Conservation (phyloP, 2,888 invertebrate species). For the Neoascia interrupta region DNA sequence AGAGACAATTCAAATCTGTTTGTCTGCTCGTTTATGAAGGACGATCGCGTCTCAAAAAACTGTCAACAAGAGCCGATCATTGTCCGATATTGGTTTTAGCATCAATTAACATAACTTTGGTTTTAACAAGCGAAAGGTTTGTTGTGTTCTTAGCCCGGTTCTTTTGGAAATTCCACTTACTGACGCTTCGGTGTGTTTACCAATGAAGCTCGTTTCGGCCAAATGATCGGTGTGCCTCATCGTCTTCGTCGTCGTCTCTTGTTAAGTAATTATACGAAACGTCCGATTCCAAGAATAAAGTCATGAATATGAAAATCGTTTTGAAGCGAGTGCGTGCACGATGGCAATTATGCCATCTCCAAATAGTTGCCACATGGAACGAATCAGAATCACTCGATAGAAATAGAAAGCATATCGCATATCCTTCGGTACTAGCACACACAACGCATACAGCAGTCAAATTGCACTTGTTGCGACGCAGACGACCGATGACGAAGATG, state of each 20-base stretch:
- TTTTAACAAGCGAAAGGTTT: conserved; percentile 65
- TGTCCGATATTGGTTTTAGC: conserved; percentile 64
- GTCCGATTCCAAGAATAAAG: conserved; percentile 58
- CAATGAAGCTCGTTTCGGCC: conserved; percentile 40
- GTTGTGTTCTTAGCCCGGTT: conserved; percentile 44
- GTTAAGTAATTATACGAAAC: conserved; percentile 63
- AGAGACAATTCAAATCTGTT: no score
- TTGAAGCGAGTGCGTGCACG: conserved; percentile 48
- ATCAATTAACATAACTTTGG: conserved; percentile 68
- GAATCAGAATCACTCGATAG: conserved; percentile 58
- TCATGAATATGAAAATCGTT: conserved; percentile 65
- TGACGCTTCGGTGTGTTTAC: conserved; percentile 48
- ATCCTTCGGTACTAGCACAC: conserved; percentile 59
- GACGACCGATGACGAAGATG: conserved; percentile 22
- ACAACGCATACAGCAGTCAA: no score
- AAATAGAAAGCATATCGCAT: conserved; percentile 69
- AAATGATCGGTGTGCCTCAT: conserved; percentile 26
- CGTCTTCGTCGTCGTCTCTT: conserved; percentile 42
- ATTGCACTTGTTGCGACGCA: conserved; percentile 67
- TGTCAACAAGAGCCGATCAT: conserved; percentile 65
- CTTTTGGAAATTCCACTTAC: conserved; percentile 17
- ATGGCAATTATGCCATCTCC: conserved; percentile 65
- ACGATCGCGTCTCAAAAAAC: conserved; percentile 53
- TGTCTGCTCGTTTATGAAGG: no score
- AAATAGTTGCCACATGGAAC: conserved; percentile 68